These are phyloP conservation scores for Aplochiton taeniatus DNA, from an alignment of 2,797 vertebrate genomes.

Conservation along the genomic window DNA sequence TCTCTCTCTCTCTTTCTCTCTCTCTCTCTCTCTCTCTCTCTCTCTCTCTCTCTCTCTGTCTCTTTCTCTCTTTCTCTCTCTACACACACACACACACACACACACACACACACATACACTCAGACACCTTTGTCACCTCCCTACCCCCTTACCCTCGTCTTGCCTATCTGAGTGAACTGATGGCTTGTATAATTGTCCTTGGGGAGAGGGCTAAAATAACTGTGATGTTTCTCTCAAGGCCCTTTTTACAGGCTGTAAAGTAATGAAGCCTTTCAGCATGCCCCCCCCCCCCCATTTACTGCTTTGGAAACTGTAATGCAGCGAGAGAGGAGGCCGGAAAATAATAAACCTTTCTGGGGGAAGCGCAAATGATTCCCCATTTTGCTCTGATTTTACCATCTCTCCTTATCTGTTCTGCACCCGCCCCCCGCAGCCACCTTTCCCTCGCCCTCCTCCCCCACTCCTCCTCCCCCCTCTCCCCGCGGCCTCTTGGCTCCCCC, in stretches of 20 bases:
- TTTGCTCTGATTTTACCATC: conserved; percentile 30
- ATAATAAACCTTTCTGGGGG: conserved; percentile 13
- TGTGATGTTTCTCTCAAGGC: conserved; percentile 54
- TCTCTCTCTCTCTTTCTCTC: too few species aligned
- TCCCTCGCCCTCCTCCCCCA: conserved; percentile 2
- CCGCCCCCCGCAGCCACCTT: conserved; percentile 13
- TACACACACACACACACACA: conserved; percentile 35
- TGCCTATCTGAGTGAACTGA: conserved; percentile 35
- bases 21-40: not conserved
- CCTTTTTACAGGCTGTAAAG: conserved; percentile 37
- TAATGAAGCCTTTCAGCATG: conserved; percentile 51
- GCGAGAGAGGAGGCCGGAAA: conserved; percentile 42
- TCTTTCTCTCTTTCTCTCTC: too few species aligned
- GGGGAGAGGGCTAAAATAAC: conserved; percentile 55
- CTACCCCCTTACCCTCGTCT: not conserved
- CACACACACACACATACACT: conserved; percentile 19
- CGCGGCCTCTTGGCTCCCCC: too few species aligned
- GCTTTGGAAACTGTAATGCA: conserved; percentile 37
- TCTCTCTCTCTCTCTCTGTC: too few species aligned
- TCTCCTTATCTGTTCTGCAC: conserved; percentile 29
- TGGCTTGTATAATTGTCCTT: conserved; percentile 25
- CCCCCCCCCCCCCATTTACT: conserved; percentile 32
- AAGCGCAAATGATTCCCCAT: not conserved
- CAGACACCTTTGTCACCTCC: not conserved
- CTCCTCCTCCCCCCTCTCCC: conserved; percentile 11